Base-by-base conservation (phyloP, 2,888 invertebrate genomes). In the Emmelina monodactyla region DNA sequence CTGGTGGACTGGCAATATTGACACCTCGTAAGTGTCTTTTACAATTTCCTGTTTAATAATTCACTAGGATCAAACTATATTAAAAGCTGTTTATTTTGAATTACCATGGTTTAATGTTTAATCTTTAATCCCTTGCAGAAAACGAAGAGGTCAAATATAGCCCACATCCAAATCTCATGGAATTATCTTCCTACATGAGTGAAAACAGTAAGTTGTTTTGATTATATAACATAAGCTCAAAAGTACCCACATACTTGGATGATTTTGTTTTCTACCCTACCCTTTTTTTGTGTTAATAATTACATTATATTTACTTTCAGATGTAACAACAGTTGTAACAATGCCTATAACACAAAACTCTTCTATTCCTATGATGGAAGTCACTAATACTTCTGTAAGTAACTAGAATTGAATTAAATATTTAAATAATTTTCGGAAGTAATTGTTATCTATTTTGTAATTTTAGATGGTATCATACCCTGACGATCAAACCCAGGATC, bases 161-260 rank as follows among this genome's bases (percentile, higher is more conserved):
- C 33, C 53, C 71, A 37, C 75, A 76, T 48, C 62, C 73, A 39
- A 76, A 72, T 50, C 43, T 79, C 46, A 76, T 78, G 76, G 79
- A 79, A 46, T 46, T 78, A 22, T 73, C 76, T 37, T 78, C 79
- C 31, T 78, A 70, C 40, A 78, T 79, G 55, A 78, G 73, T 63
- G 78, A 78, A 70, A 57, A 75, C 53, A 78, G 79, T 79, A 51
- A 67, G 79, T 64, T 25, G n/a, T n/a, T n/a, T n/a, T n/a, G n/a
- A n/a, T n/a, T n/a, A n/a, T n/a, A n/a, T n/a, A n/a, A n/a, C n/a
- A n/a, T n/a, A n/a, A n/a, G n/a, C n/a, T n/a, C n/a, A n/a, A n/a
- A n/a, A n/a, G n/a, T n/a, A n/a, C n/a, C n/a, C n/a, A n/a, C n/a
- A n/a, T n/a, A n/a, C n/a, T n/a, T n/a, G n/a, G n/a, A n/a, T n/a